A percentile compares a stretch with the other conserved stretches of the same genome.
Conservation (phyloP, 1,140 invertebrate species). For the Drosophila micromelanica region DNA sequence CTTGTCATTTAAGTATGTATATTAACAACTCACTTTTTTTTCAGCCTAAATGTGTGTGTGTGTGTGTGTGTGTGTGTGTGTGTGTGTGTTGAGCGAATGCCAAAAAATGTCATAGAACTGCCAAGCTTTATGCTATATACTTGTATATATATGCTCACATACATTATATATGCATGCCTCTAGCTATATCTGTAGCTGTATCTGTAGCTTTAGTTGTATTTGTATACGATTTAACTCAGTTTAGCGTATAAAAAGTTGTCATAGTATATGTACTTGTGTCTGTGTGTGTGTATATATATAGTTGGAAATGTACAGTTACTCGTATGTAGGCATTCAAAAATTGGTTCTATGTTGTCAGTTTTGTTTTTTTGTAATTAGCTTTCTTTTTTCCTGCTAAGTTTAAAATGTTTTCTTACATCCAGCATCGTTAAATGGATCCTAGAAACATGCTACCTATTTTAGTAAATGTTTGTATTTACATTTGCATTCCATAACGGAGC, state of each 20-base stretch:
- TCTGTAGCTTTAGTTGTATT: not conserved
- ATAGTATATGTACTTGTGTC: conserved; percentile 29
- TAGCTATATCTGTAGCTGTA: conserved; percentile 17
- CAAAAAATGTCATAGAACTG: conserved; percentile 31
- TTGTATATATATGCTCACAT: conserved; percentile 8
- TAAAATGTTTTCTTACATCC: conserved; percentile 29
- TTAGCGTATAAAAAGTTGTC: conserved; percentile 57
- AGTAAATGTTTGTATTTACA: conserved; percentile 19
- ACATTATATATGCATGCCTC: not conserved
- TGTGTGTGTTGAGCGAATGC: conserved; percentile 22
- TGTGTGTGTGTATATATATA: conserved; percentile 19
- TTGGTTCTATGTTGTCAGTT: conserved; percentile 69
- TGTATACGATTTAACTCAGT: conserved; percentile 25
- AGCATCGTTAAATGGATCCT: conserved; percentile 19
- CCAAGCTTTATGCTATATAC: conserved; percentile 28
- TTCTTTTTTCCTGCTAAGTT: conserved; percentile 8
- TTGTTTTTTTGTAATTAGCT: conserved; percentile 17
- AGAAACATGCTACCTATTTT: conserved; percentile 16
- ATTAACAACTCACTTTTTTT: conserved; percentile 61
- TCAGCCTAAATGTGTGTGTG: conserved; percentile 35
- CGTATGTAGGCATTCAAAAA: conserved; percentile 59
- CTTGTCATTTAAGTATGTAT: conserved; percentile 41
- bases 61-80: conserved; percentile 37
- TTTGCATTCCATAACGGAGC: conserved; percentile 13
- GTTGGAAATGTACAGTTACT: conserved; percentile 59